These are phyloP conservation scores for Hoplodrina ambigua DNA, from an alignment of 2,888 invertebrate species.

Conservation along the genomic window DNA sequence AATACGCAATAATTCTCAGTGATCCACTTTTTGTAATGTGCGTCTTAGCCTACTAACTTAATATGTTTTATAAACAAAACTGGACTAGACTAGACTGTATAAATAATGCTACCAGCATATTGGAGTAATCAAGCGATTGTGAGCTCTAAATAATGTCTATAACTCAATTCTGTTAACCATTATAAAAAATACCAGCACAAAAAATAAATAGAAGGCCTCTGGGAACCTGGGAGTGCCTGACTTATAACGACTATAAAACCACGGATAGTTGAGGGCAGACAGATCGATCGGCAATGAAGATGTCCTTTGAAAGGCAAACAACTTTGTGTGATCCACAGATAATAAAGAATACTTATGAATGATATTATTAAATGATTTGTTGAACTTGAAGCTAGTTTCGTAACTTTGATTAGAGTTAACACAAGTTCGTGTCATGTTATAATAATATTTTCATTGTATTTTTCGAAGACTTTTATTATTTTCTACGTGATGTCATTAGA, in stretches of 20 bases:
- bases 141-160: slow-evolving; percentile 15
- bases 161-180: slow-evolving; percentile 27
- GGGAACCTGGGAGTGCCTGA: slow-evolving; percentile 8
- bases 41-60: no score
- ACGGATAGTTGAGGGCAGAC: slow-evolving; percentile 31
- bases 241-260: slow-evolving; percentile 35
- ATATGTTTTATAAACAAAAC: no score
- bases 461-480: background rate
- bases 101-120: slow-evolving; percentile 20
- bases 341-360: slow-evolving; percentile 23
- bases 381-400: slow-evolving; percentile 17
- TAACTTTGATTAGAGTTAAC: slow-evolving; percentile 21
- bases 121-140: slow-evolving; percentile 6
- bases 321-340: slow-evolving; percentile 4
- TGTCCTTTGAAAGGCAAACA: slow-evolving; percentile 11
- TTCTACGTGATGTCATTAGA: no score
- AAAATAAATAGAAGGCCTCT: slow-evolving; percentile 20
- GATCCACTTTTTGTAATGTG: no score
- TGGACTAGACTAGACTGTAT: no score
- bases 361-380: slow-evolving; percentile 18
- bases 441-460: background rate
- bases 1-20: no score
- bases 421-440: slow-evolving; percentile 4
- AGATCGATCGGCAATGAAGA: slow-evolving; percentile 12
- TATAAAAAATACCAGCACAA: slow-evolving; percentile 38